Evolutionary conservation across 2,797 vertebrate genomes (phyloP), one percentile per base, ranked within the genome.

Genomic region (Acrocephalus scirpaceus): DNA sequence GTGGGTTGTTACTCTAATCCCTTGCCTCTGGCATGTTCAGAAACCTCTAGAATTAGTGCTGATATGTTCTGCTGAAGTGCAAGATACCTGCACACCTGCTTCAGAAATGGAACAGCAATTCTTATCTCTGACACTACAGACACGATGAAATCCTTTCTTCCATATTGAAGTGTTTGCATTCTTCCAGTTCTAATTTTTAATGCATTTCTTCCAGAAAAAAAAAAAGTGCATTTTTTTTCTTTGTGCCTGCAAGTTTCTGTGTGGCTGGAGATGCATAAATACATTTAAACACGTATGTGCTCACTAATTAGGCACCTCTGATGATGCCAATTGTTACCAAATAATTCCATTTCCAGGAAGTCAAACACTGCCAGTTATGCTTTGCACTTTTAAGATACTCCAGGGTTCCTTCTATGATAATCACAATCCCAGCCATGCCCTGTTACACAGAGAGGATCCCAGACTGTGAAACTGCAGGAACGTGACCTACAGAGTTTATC

Each of bases 381-480:
- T 91, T 88, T 77, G 42, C 67, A 44, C 45, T 72, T 93, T 66
- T 76, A 60, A 91, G 95, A 90, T 65, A 78, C 58, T 61, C 76
- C 42, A 40, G 71, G 47, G 19, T 76, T 93, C 86, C 78, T 90
- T 82, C 93, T 77, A 20, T 76, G 87, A 83, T 96, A 92, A 96
- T 94, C 74, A 88, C 71, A 75, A 47, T 80, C 82, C 71, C 67
- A 1, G 1, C 57, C 93, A 88, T 60, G 74, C 50, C 74, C 94
- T 93, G 79, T 94, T 96, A 88, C 81, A 92, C 75, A 84, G 75
- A 87, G 45, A 92, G 73, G 86, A 72, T 75, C 81, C 80, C 83
- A 56, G 70, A 67, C 71, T 77, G 65, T 69, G 71, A 93, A 92
- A 82, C 78, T 85, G 76, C 61, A 82, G 44, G 77, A 96, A 95